phyloP scores from a whole-genome alignment of 2,113 vertebrate species.

The Accipiter virgatus region DNA sequence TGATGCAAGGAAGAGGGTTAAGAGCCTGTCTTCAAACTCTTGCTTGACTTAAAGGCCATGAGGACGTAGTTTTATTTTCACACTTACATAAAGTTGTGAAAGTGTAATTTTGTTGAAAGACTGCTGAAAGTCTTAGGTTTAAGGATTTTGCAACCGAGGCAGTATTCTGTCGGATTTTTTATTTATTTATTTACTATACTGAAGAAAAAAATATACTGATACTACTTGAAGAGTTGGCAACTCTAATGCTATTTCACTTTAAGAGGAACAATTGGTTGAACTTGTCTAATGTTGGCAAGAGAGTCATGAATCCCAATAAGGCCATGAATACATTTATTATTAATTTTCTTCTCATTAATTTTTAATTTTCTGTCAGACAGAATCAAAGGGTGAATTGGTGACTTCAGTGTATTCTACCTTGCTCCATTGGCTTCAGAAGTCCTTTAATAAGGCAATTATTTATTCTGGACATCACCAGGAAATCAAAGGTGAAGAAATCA shows the following conservation, averaged over 20 bases:
- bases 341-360: constrained; percentile 75
- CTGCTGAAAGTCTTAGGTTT: background rate
- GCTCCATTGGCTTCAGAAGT: constrained; percentile 67
- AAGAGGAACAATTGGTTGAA: constrained; percentile 45
- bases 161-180: background rate
- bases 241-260: constrained; percentile 3
- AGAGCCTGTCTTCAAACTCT: background rate
- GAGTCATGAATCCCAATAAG: constrained; percentile 73
- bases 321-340: constrained; percentile 76
- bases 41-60: background rate
- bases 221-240: background rate
- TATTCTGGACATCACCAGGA: constrained; percentile 73
- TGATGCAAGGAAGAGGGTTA: background rate
- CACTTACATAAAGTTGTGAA: background rate
- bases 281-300: constrained; percentile 53
- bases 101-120: background rate
- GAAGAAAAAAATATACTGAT: background rate
- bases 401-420: constrained; percentile 70
- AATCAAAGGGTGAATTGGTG: constrained; percentile 73
- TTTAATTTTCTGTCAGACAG: constrained; percentile 75
- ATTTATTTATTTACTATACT: background rate
- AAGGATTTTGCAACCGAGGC: background rate
- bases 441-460: constrained; percentile 78
- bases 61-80: background rate
- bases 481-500: constrained; percentile 70